These are phyloP conservation scores for Oryzias dopingdopingensis DNA, from an alignment of 2,797 vertebrate species.

Conservation along the genomic window DNA sequence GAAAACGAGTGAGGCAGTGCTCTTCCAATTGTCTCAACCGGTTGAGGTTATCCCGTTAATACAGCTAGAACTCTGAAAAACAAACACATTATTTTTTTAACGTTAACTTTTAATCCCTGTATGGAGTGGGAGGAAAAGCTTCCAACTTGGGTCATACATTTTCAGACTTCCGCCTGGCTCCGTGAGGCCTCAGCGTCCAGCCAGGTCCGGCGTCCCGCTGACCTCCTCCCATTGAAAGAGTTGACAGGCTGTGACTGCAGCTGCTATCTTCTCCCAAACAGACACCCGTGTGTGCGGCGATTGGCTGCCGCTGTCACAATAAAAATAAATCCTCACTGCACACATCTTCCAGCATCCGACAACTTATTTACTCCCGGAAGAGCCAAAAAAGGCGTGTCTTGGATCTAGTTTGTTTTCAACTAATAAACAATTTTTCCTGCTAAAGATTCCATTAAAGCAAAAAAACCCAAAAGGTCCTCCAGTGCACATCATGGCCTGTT, in stretches of 20 bases:
- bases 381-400: not conserved
- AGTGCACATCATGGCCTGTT: not conserved
- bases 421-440: too few species aligned
- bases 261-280: conserved; percentile 44
- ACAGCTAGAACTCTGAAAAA: conserved; percentile 5
- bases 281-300: conserved; percentile 14
- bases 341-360: conserved; percentile 7
- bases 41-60: conserved; percentile 15
- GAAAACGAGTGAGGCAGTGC: not conserved
- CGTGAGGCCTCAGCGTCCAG: conserved; percentile 18
- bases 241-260: conserved; percentile 36
- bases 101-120: conserved; percentile 6
- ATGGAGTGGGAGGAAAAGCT: conserved; percentile 2
- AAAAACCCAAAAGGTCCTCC: too few species aligned
- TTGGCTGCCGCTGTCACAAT: conserved; percentile 8
- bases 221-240: conserved; percentile 28
- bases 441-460: too few species aligned
- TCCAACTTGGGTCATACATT: conserved; percentile 22
- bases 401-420: not conserved
- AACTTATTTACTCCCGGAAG: not conserved
- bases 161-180: conserved; percentile 16
- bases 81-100: not conserved
- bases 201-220: conserved; percentile 29
- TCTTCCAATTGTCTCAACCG: conserved; percentile 8
- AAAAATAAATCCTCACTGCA: conserved; percentile 22